Conservation (phyloP, 2,888 invertebrate genomes). For the Eupithecia dodoneata region DNA sequence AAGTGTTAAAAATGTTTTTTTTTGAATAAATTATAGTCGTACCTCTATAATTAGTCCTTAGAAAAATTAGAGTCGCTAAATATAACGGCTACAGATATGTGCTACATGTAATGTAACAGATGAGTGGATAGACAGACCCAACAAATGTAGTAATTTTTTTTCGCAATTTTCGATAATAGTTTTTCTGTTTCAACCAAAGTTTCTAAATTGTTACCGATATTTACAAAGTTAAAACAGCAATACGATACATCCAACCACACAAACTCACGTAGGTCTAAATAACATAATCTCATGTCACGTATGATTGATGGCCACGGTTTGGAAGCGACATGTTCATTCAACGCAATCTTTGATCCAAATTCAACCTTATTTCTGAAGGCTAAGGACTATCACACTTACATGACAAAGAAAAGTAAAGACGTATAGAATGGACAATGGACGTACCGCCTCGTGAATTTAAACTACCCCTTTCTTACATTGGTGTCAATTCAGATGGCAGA, state of each 20-base stretch:
- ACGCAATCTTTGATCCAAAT: slow-evolving; percentile 14
- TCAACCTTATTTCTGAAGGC: not conserved
- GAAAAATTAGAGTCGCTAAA: too few relatives aligned
- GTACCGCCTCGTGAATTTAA: not conserved
- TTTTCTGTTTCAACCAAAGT: not conserved
- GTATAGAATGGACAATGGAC: not conserved
- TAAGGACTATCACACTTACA: not conserved
- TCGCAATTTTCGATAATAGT: too few relatives aligned
- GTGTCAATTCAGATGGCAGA: not conserved
- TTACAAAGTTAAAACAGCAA: slow-evolving; percentile 32
- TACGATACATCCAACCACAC: slow-evolving; percentile 46
- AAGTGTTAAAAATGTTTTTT: too few relatives aligned
- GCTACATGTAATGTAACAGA: too few relatives aligned
- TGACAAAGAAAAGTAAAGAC: not conserved
- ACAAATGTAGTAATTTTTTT: too few relatives aligned
- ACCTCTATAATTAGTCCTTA: too few relatives aligned
- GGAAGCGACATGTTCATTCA: slow-evolving; percentile 28
- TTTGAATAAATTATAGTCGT: too few relatives aligned
- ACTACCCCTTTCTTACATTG: not conserved
- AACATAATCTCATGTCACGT: slow-evolving; percentile 52
- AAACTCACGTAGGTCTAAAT: slow-evolving; percentile 31
- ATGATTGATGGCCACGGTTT: slow-evolving; percentile 60
- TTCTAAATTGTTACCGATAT: not conserved
- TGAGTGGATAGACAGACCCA: too few relatives aligned
- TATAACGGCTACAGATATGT: too few relatives aligned